Evolutionary conservation across 2,888 invertebrate species (phyloP).

Genomic region (Chloromyia formosa): DNA sequence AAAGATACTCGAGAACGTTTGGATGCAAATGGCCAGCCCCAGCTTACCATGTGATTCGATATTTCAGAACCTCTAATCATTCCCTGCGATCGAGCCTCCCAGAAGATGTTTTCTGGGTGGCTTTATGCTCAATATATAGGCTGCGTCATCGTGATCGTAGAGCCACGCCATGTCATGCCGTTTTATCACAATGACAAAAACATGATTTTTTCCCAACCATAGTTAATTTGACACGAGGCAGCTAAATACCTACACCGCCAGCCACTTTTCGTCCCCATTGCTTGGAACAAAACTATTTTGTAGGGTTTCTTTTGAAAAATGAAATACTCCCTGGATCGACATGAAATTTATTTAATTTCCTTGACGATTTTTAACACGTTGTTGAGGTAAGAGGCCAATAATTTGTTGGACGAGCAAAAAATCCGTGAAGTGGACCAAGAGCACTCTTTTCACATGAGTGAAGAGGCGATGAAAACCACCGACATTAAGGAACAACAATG

Average conservation of each 20-base stretch:
- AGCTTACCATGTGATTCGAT: too few relatives aligned
- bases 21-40: too few relatives aligned
- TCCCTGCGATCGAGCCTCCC: too few relatives aligned
- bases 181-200: conserved; percentile 43
- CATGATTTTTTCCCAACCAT: conserved; percentile 39
- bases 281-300: background rate
- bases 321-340: conserved; percentile 4
- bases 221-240: conserved; percentile 43
- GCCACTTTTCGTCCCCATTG: conserved; percentile 7
- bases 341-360: conserved; percentile 35
- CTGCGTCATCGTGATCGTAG: conserved; percentile 24
- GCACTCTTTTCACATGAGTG: too few relatives aligned
- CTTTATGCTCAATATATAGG: background rate
- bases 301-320: too few relatives aligned
- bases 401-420: background rate
- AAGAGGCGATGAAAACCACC: too few relatives aligned
- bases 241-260: conserved; percentile 20
- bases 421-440: too few relatives aligned
- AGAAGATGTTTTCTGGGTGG: conserved; percentile 22
- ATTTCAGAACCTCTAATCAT: too few relatives aligned
- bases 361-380: conserved; percentile 28
- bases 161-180: conserved; percentile 22
- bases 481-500: conserved; percentile 41
- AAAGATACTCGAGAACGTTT: too few relatives aligned
- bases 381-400: conserved; percentile 28